Percentiles rank a stretch among this genome's conserved stretches.
Evolutionary conservation across 2,888 invertebrate species (phyloP).

Genomic region (Lepas anatifera): DNA sequence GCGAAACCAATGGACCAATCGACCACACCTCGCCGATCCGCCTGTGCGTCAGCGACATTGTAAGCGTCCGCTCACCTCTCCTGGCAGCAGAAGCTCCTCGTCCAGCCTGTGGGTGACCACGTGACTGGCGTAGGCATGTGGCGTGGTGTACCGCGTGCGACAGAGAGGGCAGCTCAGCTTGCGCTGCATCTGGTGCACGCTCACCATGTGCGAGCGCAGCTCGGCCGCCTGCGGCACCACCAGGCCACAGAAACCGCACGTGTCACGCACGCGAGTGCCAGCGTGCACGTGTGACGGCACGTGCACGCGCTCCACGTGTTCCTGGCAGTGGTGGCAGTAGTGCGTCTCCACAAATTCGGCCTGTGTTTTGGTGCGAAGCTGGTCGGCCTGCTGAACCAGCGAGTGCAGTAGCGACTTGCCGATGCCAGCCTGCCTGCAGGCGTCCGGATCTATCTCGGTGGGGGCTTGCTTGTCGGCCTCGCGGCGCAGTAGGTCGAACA

Average conservation of each 20-base stretch:
- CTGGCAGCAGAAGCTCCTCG: slow-evolving; percentile 8
- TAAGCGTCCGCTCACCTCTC: not conserved
- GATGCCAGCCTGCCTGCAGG: not conserved
- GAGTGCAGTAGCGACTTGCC: not conserved
- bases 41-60: no score
- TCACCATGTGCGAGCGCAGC: not conserved
- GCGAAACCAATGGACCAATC: no score
- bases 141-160: slow-evolving; percentile 2
- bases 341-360: not conserved
- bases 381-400: slow-evolving; percentile 5
- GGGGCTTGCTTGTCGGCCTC: not conserved
- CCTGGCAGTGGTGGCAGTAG: not conserved
- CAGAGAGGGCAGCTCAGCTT: not conserved
- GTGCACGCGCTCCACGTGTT: not conserved
- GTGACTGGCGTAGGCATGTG: not conserved
- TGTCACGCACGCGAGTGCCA: not conserved
- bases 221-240: not conserved
- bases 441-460: not conserved
- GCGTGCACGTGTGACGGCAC: not conserved
- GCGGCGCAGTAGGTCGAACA: slow-evolving; percentile 7
- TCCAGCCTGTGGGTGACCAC: slow-evolving; percentile 3
- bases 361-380: not conserved
- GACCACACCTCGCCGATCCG: no score
- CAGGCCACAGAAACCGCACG: not conserved
- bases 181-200: not conserved